Conservation (phyloP, 2,113 vertebrate species). For the Kryptolebias marmoratus region DNA sequence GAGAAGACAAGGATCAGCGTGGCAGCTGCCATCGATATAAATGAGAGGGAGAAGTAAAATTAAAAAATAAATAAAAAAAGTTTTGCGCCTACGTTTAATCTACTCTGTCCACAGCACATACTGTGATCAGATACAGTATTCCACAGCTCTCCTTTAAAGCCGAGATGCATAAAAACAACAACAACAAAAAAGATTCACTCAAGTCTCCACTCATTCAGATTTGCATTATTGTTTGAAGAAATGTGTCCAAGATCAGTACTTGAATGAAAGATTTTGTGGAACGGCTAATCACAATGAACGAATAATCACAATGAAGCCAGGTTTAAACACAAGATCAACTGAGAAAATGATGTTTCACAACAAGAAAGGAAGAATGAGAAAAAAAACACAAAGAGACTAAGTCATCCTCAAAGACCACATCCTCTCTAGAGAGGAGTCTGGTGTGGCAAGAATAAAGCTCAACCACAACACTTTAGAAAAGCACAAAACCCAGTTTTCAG, state of each 20-base stretch:
- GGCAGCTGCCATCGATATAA: neutral
- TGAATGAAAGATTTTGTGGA: constrained; percentile 26
- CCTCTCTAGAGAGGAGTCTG: constrained; percentile 48
- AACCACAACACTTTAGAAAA: constrained; percentile 55
- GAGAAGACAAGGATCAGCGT: neutral
- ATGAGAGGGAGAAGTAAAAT: neutral
- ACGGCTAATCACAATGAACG: constrained; percentile 19
- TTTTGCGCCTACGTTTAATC: neutral
- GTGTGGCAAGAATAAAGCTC: constrained; percentile 61
- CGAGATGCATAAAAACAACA: no score
- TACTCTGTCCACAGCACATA: neutral
- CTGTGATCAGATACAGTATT: neutral
- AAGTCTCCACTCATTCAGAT: constrained; percentile 12
- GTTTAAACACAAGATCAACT: constrained; percentile 9
- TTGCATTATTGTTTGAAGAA: constrained; percentile 25
- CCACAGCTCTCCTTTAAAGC: no score
- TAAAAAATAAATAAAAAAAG: neutral
- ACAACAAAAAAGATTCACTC: no score
- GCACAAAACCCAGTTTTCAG: constrained; percentile 44
- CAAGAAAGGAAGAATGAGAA: constrained; percentile 13
- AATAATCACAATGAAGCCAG: constrained; percentile 3
- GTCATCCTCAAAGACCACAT: constrained; percentile 58
- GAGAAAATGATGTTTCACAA: constrained; percentile 13
- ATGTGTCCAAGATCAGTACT: constrained; percentile 1
- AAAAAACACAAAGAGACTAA: constrained; percentile 13